Evolutionary conservation across 64 coral and sea anemone genomes (phyloP).

Genomic region (Stylophora pistillata): DNA sequence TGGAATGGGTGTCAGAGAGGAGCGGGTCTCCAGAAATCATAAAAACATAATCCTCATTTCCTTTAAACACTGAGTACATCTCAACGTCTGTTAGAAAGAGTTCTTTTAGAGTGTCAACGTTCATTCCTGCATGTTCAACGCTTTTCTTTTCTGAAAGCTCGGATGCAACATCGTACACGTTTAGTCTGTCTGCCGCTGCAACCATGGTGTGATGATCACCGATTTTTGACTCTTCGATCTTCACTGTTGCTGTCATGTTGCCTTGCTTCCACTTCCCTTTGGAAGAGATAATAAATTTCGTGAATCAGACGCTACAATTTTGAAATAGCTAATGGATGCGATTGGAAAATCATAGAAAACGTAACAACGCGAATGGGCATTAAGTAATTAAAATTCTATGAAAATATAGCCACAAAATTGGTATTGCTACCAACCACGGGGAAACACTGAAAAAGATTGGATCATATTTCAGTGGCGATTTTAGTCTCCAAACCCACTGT

Average conservation of each 20-base stretch:
- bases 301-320: neutral
- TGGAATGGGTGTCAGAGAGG: slow-evolving; percentile 45
- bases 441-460: no score
- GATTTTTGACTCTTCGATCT: slow-evolving; percentile 90
- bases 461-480: no score
- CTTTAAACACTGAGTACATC: slow-evolving; percentile 97
- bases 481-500: no score
- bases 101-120: slow-evolving; percentile 60
- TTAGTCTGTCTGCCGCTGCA: slow-evolving; percentile 64
- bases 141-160: slow-evolving; percentile 69
- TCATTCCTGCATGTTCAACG: slow-evolving; percentile 82
- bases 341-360: no score
- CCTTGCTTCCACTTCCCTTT: slow-evolving; percentile 85
- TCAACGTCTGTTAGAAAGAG: slow-evolving; percentile 79
- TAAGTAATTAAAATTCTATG: no score
- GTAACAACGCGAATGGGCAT: no score
- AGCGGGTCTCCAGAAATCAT: slow-evolving; percentile 84
- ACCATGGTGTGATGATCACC: slow-evolving; percentile 88
- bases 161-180: slow-evolving; percentile 72
- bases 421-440: no score
- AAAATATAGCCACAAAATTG: no score
- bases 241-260: slow-evolving; percentile 70
- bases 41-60: slow-evolving; percentile 82
- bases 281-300: neutral
- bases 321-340: no score